Percentiles rank a stretch among this genome's conserved stretches.
These are phyloP conservation scores for Cylas formicarius DNA, from an alignment of 1,140 invertebrate genomes.

Conservation along the genomic window DNA sequence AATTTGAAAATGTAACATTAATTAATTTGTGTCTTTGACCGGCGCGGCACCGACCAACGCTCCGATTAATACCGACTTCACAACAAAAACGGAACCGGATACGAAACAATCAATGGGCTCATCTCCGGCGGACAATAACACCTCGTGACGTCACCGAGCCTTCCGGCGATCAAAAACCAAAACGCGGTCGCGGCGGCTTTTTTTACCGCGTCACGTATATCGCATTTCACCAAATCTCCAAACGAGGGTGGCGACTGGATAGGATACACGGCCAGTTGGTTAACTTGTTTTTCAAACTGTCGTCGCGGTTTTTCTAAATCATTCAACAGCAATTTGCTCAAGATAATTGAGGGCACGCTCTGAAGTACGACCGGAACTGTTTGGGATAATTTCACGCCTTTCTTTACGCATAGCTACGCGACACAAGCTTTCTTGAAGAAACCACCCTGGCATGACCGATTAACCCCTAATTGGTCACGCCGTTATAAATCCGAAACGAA, in stretches of 20 bases:
- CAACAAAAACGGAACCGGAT: constrained; percentile 31
- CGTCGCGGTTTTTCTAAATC: background rate
- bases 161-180: constrained; percentile 21
- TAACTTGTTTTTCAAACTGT: background rate
- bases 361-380: constrained; percentile 11
- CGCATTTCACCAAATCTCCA: constrained; percentile 6
- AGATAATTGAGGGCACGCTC: constrained; percentile 17
- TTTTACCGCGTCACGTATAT: constrained; percentile 4
- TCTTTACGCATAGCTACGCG: too few species aligned
- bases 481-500: too few species aligned
- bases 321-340: too few species aligned
- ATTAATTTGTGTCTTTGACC: background rate
- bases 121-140: constrained; percentile 34
- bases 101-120: constrained; percentile 29
- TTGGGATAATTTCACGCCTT: constrained; percentile 7
- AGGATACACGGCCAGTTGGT: background rate
- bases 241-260: background rate
- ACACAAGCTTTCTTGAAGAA: too few species aligned
- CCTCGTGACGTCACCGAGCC: constrained; percentile 27
- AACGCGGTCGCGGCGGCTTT: background rate
- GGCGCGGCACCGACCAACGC: background rate
- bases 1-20: constrained; percentile 1
- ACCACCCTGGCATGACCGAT: too few species aligned
- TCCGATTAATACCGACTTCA: constrained; percentile 1
- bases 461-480: too few species aligned